Evolutionary conservation across 2,797 vertebrate genomes (phyloP).

Genomic region (Linurgus olivaceus): DNA sequence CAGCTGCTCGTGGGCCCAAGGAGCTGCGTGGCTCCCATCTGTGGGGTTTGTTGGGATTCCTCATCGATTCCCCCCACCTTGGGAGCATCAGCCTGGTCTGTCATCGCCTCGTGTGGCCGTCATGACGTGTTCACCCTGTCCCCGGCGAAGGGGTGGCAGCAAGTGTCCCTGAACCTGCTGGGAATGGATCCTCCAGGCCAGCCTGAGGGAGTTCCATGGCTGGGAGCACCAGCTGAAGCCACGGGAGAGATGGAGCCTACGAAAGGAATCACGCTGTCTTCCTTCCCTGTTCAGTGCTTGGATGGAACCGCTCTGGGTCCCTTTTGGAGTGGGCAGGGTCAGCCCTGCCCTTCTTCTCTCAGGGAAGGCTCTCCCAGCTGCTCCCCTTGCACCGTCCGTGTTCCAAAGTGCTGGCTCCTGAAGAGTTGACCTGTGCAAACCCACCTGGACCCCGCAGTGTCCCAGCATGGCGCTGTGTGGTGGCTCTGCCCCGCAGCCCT

Average conservation of each 20-base stretch:
- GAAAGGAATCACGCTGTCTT: not conserved
- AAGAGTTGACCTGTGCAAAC: not conserved
- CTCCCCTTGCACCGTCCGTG: accelerated
- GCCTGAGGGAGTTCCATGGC: not conserved
- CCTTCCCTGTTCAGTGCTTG: not conserved
- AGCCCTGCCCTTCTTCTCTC: not conserved
- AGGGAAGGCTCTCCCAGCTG: not conserved
- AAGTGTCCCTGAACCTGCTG: not conserved
- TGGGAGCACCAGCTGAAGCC: not conserved
- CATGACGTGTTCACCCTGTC: accelerated
- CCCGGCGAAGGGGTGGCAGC: accelerated
- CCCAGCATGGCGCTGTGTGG: not conserved
- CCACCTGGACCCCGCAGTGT: accelerated
- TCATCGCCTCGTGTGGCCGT: accelerated
- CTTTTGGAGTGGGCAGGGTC: not conserved
- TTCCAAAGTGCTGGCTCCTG: accelerated
- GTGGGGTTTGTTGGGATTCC: not conserved
- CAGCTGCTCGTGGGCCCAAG: not conserved
- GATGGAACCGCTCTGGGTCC: not conserved
- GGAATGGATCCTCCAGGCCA: not conserved
- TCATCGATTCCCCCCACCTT: accelerated
- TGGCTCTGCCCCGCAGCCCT: not conserved
- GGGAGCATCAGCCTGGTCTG: not conserved
- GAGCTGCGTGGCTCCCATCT: not conserved
- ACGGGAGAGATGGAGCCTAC: not conserved